A percentile compares a stretch with the other conserved stretches of the same genome.
These are phyloP conservation scores for Neelides folsomi DNA, from an alignment of 2,888 invertebrate genomes.

Conservation along the genomic window DNA sequence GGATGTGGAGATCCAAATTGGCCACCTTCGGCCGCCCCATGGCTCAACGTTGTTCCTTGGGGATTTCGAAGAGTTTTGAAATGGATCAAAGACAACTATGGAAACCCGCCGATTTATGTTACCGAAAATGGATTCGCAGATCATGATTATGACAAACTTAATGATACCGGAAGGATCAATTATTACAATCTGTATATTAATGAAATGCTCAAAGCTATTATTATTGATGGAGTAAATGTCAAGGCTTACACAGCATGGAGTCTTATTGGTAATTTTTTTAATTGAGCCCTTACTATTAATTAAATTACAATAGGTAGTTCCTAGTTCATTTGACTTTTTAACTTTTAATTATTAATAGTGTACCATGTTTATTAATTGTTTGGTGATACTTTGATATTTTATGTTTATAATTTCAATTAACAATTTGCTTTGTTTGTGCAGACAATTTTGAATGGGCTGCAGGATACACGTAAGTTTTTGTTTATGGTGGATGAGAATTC, in stretches of 20 bases:
- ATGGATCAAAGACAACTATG: conserved; percentile 23
- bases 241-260: conserved; percentile 23
- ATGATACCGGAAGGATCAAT: conserved; percentile 27
- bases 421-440: background rate
- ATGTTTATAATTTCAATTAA: too few relatives aligned
- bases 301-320: too few relatives aligned
- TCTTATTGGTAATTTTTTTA: conserved; percentile 7
- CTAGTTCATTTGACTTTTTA: too few relatives aligned
- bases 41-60: conserved; percentile 29
- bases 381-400: too few relatives aligned
- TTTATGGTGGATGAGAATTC: background rate
- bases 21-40: conserved; percentile 17
- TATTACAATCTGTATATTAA: conserved; percentile 29
- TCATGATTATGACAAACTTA: conserved; percentile 8
- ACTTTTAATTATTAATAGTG: too few relatives aligned
- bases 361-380: too few relatives aligned
- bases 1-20: conserved; percentile 15
- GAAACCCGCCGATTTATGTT: conserved; percentile 22
- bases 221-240: conserved; percentile 27
- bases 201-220: conserved; percentile 28
- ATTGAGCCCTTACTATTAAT: too few relatives aligned
- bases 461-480: conserved; percentile 16
- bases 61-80: conserved; percentile 21
- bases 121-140: conserved; percentile 29
- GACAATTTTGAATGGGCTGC: conserved; percentile 23